phyloP scores from a whole-genome alignment of 1,140 invertebrate genomes.

The Eupristina koningsbergeri region DNA sequence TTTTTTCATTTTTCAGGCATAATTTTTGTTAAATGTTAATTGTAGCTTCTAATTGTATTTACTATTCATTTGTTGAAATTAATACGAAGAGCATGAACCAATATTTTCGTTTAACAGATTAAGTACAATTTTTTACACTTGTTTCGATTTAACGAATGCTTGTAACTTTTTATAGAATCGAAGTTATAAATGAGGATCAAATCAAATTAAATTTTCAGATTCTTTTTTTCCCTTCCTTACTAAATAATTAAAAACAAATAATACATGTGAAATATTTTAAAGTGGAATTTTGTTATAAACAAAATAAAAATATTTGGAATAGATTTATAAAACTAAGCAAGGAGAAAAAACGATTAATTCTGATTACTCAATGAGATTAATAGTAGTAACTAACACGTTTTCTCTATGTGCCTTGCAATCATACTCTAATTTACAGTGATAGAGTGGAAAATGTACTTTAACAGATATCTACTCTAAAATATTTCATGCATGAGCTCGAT shows the following conservation, averaged over 20 bases:
- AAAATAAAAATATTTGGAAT: neutral
- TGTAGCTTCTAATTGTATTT: neutral
- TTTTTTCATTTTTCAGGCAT: neutral
- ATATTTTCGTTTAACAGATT: too few species aligned
- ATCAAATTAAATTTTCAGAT: neutral
- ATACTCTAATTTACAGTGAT: neutral
- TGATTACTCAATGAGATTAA: neutral
- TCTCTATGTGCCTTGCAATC: neutral
- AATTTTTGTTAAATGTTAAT: neutral
- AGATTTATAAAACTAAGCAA: neutral
- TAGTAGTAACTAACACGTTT: neutral
- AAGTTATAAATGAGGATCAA: neutral
- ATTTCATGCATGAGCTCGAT: neutral
- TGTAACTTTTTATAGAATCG: neutral
- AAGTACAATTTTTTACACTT: neutral
- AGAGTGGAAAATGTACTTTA: neutral
- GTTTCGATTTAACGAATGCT: neutral
- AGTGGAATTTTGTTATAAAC: neutral
- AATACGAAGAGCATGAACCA: neutral
- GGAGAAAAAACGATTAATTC: neutral
- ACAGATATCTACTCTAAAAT: neutral
- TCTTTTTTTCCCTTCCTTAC: neutral
- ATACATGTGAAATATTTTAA: constrained; percentile 3
- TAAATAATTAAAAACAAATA: neutral
- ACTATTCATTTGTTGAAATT: neutral